These are phyloP conservation scores for Ictalurus furcatus DNA, from an alignment of 2,113 vertebrate genomes.

Conservation along the genomic window DNA sequence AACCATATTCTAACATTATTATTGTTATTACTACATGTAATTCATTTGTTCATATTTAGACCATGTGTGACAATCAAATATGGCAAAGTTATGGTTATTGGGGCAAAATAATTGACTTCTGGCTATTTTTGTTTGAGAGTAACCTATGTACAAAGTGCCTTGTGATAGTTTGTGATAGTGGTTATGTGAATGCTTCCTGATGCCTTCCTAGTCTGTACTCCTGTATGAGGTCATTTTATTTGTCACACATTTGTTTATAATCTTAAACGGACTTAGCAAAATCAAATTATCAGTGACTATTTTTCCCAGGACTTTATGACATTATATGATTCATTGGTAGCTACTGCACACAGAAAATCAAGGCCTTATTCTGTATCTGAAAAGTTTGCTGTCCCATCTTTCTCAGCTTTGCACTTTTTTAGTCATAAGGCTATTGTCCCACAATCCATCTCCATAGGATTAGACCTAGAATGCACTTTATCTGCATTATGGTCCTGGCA, in stretches of 20 bases:
- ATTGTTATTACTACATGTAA: background rate
- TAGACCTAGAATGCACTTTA: slow-evolving; percentile 39
- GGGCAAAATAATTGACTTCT: background rate
- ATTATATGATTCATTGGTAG: background rate
- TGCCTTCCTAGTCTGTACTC: background rate
- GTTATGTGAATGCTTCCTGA: background rate
- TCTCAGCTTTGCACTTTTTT: background rate
- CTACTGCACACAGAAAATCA: background rate
- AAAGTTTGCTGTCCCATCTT: slow-evolving; percentile 4
- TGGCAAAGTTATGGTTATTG: background rate
- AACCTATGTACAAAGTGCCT: background rate
- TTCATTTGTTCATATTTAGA: background rate
- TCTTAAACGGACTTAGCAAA: background rate
- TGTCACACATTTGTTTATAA: background rate
- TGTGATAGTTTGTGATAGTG: background rate
- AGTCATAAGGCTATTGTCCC: slow-evolving; percentile 10
- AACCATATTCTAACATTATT: no score
- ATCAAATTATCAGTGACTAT: background rate
- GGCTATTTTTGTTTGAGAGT: background rate
- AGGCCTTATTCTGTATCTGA: background rate
- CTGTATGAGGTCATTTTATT: background rate
- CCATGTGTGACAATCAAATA: background rate
- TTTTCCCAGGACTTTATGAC: background rate
- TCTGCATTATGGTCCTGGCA: slow-evolving; percentile 43
- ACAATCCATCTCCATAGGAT: slow-evolving; percentile 31